Base-by-base conservation (phyloP, 2,797 vertebrate genomes). In the Vipera latastei region DNA sequence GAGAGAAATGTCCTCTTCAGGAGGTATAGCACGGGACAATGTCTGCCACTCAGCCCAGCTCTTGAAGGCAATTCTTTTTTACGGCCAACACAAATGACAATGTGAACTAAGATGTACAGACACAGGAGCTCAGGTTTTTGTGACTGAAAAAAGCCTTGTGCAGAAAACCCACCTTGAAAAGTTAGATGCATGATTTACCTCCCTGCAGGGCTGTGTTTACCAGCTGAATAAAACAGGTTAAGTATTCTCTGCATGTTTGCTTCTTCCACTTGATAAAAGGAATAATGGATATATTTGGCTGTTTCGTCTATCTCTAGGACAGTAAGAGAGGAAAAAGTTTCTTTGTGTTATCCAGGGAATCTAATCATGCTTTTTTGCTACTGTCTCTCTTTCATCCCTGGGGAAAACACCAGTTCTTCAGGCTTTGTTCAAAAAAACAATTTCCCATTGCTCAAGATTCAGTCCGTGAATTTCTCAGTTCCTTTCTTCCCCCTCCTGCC, bases 341-440 rank as follows among this genome's bases (percentile, higher is more conserved):
- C 90, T 92, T 93, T 94, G 65, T 44, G n/a, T 28, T 56, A 92
- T 89, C 73, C 78, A 91, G 91, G 90, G 95, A 96, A 97, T 95
- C 55, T 93, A 95, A 94, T 94, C 26, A 16, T 53, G 89, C 28
- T 56, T 94, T 59, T 59, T 89, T 89, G n/a, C 89, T n/a, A 56
- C 73, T 78, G 26, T 85, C 25, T 89, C 89, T 89, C 56, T 91
- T 93, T 63, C 57, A 88, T 91, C 65, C 91, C 48, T 86, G 38
- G 86, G 89, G 86, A 53, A 91, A 92, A 91, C 86, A 69, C 26
- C 59, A 89, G 59, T 59, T 91, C 89, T 88, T 83, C 14, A 53
- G 38, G 89, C 65, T 92, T 65, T 91, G 89, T 88, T 91, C 89
- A 57, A 94, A 63, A 83, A 53, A 16, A 44, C 51, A 20, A 91